These are phyloP conservation scores for Hylaeus anthracinus DNA, from an alignment of 1,140 invertebrate genomes.

Conservation along the genomic window DNA sequence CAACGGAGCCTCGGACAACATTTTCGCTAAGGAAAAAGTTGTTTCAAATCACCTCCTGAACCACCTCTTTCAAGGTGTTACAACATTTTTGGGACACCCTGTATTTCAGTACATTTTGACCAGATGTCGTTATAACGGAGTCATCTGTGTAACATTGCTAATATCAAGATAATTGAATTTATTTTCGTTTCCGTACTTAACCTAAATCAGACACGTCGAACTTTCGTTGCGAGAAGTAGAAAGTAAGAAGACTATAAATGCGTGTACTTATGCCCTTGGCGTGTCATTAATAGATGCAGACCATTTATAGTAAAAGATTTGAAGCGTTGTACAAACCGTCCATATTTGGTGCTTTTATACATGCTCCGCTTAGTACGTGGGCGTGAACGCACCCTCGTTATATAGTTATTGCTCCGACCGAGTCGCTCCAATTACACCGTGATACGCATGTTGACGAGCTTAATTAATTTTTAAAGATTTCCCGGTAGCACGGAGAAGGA, in stretches of 20 bases:
- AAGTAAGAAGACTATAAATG: not conserved
- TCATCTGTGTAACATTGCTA: too few species aligned
- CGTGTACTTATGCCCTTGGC: not conserved
- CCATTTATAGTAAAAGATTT: conserved; percentile 24
- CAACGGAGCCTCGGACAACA: too few species aligned
- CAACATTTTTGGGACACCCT: too few species aligned
- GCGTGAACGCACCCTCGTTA: conserved; percentile 67
- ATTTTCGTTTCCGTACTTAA: too few species aligned
- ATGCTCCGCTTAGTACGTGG: conserved; percentile 52
- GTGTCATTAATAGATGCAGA: not conserved
- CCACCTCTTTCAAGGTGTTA: too few species aligned
- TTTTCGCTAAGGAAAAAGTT: too few species aligned
- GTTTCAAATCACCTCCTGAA: too few species aligned
- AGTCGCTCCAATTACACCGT: conserved; percentile 70
- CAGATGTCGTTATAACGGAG: too few species aligned
- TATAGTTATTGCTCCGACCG: conserved; percentile 55
- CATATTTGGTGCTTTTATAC: conserved; percentile 65
- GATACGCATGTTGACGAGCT: conserved; percentile 44
- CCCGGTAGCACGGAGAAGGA: conserved; percentile 16
- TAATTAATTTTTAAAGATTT: conserved; percentile 52
- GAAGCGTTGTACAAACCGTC: conserved; percentile 50
- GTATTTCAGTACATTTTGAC: too few species aligned
- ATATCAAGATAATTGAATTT: too few species aligned
- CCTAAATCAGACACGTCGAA: too few species aligned
- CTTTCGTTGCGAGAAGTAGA: not conserved